Conservation (phyloP, 2,113 vertebrate genomes). For the Perca schrenkii region DNA sequence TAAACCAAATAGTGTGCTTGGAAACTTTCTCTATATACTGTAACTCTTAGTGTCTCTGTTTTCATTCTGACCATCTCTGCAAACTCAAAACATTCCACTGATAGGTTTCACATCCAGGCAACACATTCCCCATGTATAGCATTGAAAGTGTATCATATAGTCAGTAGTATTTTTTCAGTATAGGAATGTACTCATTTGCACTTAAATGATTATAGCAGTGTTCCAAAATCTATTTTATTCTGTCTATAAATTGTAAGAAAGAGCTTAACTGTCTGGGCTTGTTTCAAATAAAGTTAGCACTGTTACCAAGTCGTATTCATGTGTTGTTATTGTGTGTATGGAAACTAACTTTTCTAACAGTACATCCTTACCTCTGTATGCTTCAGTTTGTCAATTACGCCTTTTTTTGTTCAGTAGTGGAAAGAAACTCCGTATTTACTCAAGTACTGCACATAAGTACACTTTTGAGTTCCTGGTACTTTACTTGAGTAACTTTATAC, state of each 20-base stretch:
- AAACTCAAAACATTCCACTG: constrained; percentile 76
- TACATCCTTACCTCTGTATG: background rate
- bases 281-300: constrained; percentile 67
- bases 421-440: background rate
- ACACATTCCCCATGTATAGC: constrained; percentile 67
- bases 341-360: background rate
- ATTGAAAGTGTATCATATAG: constrained; percentile 45
- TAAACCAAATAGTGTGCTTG: constrained; percentile 71
- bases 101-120: constrained; percentile 48
- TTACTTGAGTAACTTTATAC: background rate
- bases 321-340: constrained; percentile 1
- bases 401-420: background rate
- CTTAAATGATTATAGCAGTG: constrained; percentile 59
- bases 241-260: constrained; percentile 41
- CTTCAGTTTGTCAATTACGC: background rate
- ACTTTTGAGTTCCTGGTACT: background rate
- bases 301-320: background rate
- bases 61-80: constrained; percentile 30
- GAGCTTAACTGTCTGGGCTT: constrained; percentile 39
- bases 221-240: constrained; percentile 67
- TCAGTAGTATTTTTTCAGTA: constrained; percentile 54
- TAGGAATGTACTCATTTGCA: constrained; percentile 67
- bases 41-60: background rate
- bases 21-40: constrained; percentile 37
- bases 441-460: background rate